A percentile compares a stretch with the other conserved stretches of the same genome.
Evolutionary conservation across 92 coral and sea anemone species (phyloP).

Genomic region (Epizoanthus stellaris): DNA sequence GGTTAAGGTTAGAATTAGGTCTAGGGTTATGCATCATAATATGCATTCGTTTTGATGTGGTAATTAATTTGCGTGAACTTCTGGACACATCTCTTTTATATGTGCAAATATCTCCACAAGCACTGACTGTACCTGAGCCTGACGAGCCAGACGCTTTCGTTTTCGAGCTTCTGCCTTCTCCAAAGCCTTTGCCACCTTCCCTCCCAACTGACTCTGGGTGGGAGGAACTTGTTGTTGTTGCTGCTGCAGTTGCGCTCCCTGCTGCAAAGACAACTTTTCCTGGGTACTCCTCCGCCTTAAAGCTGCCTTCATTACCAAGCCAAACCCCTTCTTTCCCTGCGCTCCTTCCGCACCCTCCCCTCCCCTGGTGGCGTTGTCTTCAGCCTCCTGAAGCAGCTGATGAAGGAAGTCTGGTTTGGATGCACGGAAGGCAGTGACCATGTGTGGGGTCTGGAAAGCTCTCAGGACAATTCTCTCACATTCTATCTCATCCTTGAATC

Average conservation of each 20-base stretch:
- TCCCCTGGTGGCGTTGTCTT: constrained; percentile 52
- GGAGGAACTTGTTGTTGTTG: constrained; percentile 74
- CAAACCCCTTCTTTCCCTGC: constrained; percentile 11
- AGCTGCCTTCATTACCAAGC: constrained; percentile 45
- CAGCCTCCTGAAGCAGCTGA: constrained; percentile 77
- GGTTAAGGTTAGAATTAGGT: too few species aligned
- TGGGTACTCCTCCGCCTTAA: constrained; percentile 54
- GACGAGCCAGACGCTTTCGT: constrained; percentile 87
- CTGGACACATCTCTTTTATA: too few species aligned
- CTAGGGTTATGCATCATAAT: too few species aligned
- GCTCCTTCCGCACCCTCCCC: constrained; percentile 80
- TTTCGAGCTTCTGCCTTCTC: constrained; percentile 97
- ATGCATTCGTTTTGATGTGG: too few species aligned
- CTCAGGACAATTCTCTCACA: constrained; percentile 92
- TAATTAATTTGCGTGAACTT: too few species aligned
- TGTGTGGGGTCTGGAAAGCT: constrained; percentile 82
- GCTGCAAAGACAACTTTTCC: constrained; percentile 47
- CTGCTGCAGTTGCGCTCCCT: constrained; percentile 60
- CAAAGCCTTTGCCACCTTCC: constrained; percentile 95
- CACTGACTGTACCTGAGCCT: constrained; percentile 77
- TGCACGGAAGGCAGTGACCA: constrained; percentile 88
- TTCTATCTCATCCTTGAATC: constrained; percentile 93
- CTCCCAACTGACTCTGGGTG: constrained; percentile 88
- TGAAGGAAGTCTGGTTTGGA: constrained; percentile 87
- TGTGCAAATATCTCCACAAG: not conserved